Evolutionary conservation across 2,797 vertebrate species (phyloP).

Genomic region (Sarcoramphus papa): DNA sequence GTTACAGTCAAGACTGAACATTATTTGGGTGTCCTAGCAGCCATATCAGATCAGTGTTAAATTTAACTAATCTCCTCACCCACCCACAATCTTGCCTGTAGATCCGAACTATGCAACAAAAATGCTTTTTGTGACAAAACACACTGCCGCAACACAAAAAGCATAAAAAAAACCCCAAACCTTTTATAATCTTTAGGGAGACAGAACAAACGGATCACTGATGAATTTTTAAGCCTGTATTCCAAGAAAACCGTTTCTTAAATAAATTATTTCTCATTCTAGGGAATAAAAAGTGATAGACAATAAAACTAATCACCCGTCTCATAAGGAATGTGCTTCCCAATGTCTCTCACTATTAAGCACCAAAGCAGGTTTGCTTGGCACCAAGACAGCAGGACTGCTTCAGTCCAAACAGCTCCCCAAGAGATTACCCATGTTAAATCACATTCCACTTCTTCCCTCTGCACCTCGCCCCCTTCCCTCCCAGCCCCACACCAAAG

Average conservation of each 20-base stretch:
- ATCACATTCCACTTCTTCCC: not conserved
- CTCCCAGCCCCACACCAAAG: not conserved
- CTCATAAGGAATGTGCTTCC: not conserved
- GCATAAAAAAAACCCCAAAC: no score
- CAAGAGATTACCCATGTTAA: not conserved
- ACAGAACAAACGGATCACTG: not conserved
- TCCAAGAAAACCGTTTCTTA: not conserved
- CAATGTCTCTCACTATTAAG: not conserved
- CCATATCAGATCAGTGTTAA: not conserved
- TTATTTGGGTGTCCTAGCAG: not conserved
- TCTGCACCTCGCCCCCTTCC: rapidly evolving
- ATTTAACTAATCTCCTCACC: not conserved
- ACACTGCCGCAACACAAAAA: not conserved
- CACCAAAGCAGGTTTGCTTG: not conserved
- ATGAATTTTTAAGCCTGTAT: not conserved
- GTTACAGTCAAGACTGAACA: not conserved
- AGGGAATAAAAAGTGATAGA: not conserved
- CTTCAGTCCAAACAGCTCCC: not conserved
- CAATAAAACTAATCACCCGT: not conserved
- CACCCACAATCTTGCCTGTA: not conserved
- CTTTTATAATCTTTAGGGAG: not conserved
- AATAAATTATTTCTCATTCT: conserved; percentile 2
- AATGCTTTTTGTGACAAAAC: not conserved
- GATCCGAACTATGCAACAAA: not conserved
- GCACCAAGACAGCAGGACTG: not conserved